phyloP scores from a whole-genome alignment of 1,140 invertebrate genomes.

The Andricus grossulariae region DNA sequence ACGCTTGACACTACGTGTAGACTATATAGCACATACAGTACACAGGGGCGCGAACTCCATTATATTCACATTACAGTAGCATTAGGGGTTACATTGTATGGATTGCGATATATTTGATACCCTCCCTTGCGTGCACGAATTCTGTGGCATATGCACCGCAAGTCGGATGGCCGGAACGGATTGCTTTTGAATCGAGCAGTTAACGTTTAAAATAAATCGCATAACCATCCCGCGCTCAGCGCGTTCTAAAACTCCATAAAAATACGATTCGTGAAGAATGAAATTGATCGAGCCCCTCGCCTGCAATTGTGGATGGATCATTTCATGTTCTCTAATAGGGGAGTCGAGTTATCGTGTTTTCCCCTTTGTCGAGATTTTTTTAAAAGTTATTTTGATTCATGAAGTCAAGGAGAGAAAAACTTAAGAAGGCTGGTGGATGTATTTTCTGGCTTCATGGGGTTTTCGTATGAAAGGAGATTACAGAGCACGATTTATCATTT shows the following conservation, averaged over 20 bases:
- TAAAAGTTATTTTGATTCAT: not conserved
- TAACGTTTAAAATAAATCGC: slow-evolving; percentile 60
- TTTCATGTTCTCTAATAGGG: slow-evolving; percentile 20
- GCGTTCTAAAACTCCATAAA: slow-evolving; percentile 52
- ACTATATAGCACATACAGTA: slow-evolving; percentile 48
- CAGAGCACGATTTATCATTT: too few relatives aligned
- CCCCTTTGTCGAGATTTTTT: slow-evolving; percentile 7
- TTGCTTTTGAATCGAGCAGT: slow-evolving; percentile 54
- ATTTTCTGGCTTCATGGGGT: not conserved
- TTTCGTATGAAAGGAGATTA: not conserved
- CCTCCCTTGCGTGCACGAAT: slow-evolving; percentile 42
- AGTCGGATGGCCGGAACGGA: slow-evolving; percentile 55
- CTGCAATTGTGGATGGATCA: slow-evolving; percentile 1
- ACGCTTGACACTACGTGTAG: slow-evolving; percentile 45
- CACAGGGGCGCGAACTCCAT: slow-evolving; percentile 61
- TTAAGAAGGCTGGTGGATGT: not conserved
- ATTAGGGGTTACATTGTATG: slow-evolving; percentile 57
- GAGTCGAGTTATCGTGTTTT: slow-evolving; percentile 9
- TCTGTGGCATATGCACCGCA: slow-evolving; percentile 55
- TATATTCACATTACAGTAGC: slow-evolving; percentile 65
- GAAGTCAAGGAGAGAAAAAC: not conserved
- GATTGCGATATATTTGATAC: slow-evolving; percentile 45
- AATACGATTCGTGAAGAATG: slow-evolving; percentile 47
- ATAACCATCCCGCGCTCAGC: slow-evolving; percentile 48
- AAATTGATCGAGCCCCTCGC: slow-evolving; percentile 6